These are phyloP conservation scores for Drosophila aff. DNA, from an alignment of 1,140 invertebrate species.

Conservation along the genomic window DNA sequence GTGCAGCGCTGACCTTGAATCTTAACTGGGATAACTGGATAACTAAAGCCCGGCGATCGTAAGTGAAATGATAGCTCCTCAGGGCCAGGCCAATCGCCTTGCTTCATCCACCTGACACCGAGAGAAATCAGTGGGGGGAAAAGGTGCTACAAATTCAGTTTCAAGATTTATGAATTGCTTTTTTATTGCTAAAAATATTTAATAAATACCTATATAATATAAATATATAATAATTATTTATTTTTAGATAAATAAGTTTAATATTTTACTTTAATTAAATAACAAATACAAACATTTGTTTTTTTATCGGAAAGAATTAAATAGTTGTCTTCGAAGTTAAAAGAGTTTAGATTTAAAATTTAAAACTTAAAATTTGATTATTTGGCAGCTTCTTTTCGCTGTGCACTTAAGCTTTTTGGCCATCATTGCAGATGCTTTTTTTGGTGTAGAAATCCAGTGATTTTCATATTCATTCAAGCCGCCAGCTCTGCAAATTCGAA, in stretches of 20 bases:
- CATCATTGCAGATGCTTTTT: conserved; percentile 56
- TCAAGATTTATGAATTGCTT: too few species aligned
- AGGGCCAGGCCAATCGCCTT: conserved; percentile 58
- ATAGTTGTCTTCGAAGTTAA: neutral
- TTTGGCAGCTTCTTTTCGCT: neutral
- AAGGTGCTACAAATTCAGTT: too few species aligned
- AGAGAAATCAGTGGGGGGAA: conserved; percentile 5
- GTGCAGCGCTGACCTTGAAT: conserved; percentile 69
- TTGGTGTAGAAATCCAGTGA: conserved; percentile 73
- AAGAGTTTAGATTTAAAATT: neutral
- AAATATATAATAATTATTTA: neutral
- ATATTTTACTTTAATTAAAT: neutral
- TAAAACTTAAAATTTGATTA: neutral
- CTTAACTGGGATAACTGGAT: conserved; percentile 58
- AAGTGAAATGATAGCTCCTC: conserved; percentile 74
- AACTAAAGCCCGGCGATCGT: conserved; percentile 42
- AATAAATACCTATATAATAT: too few species aligned
- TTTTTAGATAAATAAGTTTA: neutral
- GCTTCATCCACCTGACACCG: conserved; percentile 13
- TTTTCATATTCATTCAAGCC: conserved; percentile 74
- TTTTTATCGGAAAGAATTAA: too few species aligned
- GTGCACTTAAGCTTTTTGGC: conserved; percentile 41
- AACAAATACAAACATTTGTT: neutral
- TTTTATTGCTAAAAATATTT: neutral
- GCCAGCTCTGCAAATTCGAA: conserved; percentile 69